phyloP scores from a whole-genome alignment of 2,797 vertebrate genomes.

The Coccyzus lansbergi region DNA sequence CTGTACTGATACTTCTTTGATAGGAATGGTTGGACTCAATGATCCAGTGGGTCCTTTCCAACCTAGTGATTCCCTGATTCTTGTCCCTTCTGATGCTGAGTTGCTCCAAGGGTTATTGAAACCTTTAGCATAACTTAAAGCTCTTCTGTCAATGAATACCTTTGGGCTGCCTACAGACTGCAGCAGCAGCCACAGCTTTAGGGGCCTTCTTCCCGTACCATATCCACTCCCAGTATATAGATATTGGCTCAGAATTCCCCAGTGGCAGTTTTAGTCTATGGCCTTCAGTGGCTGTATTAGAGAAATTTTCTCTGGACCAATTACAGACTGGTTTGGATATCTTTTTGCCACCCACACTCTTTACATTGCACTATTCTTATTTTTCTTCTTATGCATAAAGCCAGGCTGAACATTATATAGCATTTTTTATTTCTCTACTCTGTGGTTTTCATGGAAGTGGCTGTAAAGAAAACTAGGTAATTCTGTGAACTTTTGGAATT shows the following conservation, averaged over 20 bases:
- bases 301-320: background rate
- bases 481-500: background rate
- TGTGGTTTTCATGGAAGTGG: background rate
- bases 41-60: too few species aligned
- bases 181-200: background rate
- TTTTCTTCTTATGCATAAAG: background rate
- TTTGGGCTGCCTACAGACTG: background rate
- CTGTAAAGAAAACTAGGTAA: background rate
- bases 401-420: background rate
- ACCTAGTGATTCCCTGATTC: too few species aligned
- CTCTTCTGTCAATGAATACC: background rate
- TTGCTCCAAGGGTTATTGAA: background rate
- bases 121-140: background rate
- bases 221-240: background rate
- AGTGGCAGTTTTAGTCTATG: background rate
- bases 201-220: background rate
- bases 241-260: background rate
- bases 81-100: background rate
- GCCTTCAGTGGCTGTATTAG: background rate
- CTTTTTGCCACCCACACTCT: background rate
- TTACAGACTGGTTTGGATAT: background rate
- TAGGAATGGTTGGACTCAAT: too few species aligned
- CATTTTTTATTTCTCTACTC: background rate
- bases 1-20: background rate
- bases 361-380: background rate